These are phyloP conservation scores for Scaptomyza pallida DNA, from an alignment of 1,140 invertebrate species.

Conservation along the genomic window DNA sequence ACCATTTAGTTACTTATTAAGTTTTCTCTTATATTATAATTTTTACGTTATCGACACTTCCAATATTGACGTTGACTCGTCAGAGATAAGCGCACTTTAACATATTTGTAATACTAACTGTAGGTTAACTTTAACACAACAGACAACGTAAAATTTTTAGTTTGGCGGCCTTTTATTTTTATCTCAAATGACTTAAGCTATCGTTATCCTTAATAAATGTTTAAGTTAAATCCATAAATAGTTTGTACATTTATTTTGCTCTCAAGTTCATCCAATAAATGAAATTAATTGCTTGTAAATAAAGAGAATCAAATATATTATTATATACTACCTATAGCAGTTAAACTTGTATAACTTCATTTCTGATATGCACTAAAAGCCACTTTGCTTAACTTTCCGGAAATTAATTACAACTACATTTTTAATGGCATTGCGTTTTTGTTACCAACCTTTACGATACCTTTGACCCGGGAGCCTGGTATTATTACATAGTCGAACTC, in stretches of 20 bases:
- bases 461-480: background rate
- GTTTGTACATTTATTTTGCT: slow-evolving; percentile 21
- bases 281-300: slow-evolving; percentile 49
- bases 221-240: slow-evolving; percentile 7
- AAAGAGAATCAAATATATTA: background rate
- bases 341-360: background rate
- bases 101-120: slow-evolving; percentile 7
- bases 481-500: background rate
- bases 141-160: slow-evolving; percentile 16
- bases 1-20: slow-evolving; percentile 1
- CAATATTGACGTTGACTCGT: slow-evolving; percentile 8
- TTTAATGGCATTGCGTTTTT: too few species aligned
- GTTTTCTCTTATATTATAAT: background rate
- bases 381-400: background rate
- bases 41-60: slow-evolving; percentile 7
- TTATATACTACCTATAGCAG: background rate
- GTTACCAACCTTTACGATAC: background rate
- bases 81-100: slow-evolving; percentile 4
- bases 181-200: slow-evolving; percentile 16
- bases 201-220: slow-evolving; percentile 23
- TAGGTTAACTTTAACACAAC: slow-evolving; percentile 11
- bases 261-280: slow-evolving; percentile 23
- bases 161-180: slow-evolving; percentile 23
- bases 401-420: background rate
- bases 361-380: too few species aligned